Base-by-base conservation (phyloP, 2,797 vertebrate species). In the Otolemur crassicaudatus region DNA sequence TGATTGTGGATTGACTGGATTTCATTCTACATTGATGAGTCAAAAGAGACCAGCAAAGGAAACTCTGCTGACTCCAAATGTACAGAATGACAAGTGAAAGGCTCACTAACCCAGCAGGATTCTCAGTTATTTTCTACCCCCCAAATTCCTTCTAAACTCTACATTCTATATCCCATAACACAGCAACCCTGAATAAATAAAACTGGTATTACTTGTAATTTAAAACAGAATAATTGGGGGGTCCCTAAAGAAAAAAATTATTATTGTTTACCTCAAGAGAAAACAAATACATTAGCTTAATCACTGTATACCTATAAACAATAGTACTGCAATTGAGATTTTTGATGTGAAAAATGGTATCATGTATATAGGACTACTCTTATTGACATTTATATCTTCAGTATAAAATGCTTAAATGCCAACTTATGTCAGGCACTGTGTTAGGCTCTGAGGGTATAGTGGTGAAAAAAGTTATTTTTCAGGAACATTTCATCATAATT, bases 1-100 rank as follows among this genome's bases (percentile, higher is more conserved):
- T 89, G 95, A 96, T 90, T 92, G 65, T 92, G 86, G 88, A 94
- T 87, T 95, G 89, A 97, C 97, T 97, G 93, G 91, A 95, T 97
- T 96, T 93, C 77, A 92, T 90, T 97, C 56, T 73, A 61, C 63
- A 83, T 22, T 95, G 96, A 95, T 93, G 96, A 96, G 90, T 76
- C 89, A 94, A 63, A 87, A 7, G 80, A 95, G 91, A 91, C 43
- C 46, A 72, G 73, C 79, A 27, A 22, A 58, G 76, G 31, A 58
- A 91, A 69, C 7, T 88, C 11, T 96, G 91, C 87, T 96, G 89
- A 97, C 49, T 88, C 63, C 12, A 69, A 67, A 63, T 84, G 82
- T 85, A 70, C 27, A 37, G 72, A 94, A 90, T n/a, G n/a, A 56
- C 63, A 53, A 61, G 72, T 56, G 27, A 86, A 49, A 63, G 29